These are phyloP conservation scores for Vesta saturnalis DNA, from an alignment of 2,888 invertebrate species.

Conservation along the genomic window DNA sequence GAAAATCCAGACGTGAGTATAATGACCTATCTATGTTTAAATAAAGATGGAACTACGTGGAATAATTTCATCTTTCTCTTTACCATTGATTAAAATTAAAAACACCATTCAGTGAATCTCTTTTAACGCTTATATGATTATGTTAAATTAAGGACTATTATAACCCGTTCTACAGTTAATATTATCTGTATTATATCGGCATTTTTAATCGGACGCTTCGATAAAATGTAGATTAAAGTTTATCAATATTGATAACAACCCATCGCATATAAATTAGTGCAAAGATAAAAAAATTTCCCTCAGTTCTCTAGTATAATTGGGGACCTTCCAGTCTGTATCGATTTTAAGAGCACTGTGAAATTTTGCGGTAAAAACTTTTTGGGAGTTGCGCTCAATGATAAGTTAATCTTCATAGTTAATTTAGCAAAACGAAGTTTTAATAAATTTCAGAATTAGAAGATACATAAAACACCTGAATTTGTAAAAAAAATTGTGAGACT, in stretches of 20 bases:
- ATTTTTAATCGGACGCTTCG: no score
- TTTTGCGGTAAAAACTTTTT: not conserved
- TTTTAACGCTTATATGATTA: constrained; percentile 17
- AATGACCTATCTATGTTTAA: constrained; percentile 34
- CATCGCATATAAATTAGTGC: not conserved
- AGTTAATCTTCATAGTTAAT: no score
- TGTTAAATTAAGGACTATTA: constrained; percentile 6
- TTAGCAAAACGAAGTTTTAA: no score
- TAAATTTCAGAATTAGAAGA: no score
- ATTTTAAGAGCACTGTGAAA: not conserved
- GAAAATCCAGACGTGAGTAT: constrained; percentile 36
- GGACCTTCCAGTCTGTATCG: not conserved
- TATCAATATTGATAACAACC: not conserved
- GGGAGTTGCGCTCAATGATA: not conserved
- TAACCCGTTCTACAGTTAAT: not conserved
- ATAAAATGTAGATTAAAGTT: not conserved
- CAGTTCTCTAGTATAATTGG: not conserved
- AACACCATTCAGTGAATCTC: constrained; percentile 7
- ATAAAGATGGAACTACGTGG: constrained; percentile 16
- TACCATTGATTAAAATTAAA: constrained; percentile 28
- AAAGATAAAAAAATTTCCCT: no score
- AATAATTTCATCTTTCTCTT: constrained; percentile 16
- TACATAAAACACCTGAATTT: no score
- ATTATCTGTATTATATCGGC: not conserved
- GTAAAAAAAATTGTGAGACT: not conserved